Evolutionary conservation across 2,888 invertebrate species (phyloP), one percentile per base, ranked within the genome.

Genomic region (Xestia rhomboidea): DNA sequence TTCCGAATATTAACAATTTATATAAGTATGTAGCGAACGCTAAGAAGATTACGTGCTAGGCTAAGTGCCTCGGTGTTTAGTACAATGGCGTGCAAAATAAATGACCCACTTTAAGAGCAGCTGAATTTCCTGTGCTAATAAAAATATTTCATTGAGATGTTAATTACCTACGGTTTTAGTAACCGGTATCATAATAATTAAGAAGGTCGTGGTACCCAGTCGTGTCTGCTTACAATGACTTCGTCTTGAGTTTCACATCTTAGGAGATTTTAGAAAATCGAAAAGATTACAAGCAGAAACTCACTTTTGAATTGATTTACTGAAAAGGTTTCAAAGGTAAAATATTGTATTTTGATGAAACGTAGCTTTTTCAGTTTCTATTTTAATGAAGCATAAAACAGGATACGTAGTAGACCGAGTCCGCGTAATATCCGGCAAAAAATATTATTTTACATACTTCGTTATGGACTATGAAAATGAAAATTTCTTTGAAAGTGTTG

Each of bases 11-110:
- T 69, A 88, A 77, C 60, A 41, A 73, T 76, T 73, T 66, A 67
- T 78, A 18, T 68, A 81, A 69, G 77, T 79, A 77, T 75, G 60
- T 70, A 77, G 64, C n/a, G 41, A 62, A 62, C 78, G 74, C 46
- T 90, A 90, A 89, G 89, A 84, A 88, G 90, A 90, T 90, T 90
- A 90, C 62, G 77, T 81, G 79, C 77, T 81, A 71, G 77, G 81
- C 82, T 84, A 88, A 90, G 88, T 88, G 88, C 85, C 78, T 79
- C 77, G 64, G 82, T 77, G 82, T 84, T 87, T 77, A 75, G 79
- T 85, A 90, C 83, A 89, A 71, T 87, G 76, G 72, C 81, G 85
- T 72, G 73, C 84, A 83, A 82, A 83, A 84, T 79, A 85, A 84
- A 83, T 73, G 84, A 41, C 30, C 70, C 76, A 78, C 67, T 85